phyloP scores from a whole-genome alignment of 2,888 invertebrate species.

The Pseudococcus jackbeardsleyi region DNA sequence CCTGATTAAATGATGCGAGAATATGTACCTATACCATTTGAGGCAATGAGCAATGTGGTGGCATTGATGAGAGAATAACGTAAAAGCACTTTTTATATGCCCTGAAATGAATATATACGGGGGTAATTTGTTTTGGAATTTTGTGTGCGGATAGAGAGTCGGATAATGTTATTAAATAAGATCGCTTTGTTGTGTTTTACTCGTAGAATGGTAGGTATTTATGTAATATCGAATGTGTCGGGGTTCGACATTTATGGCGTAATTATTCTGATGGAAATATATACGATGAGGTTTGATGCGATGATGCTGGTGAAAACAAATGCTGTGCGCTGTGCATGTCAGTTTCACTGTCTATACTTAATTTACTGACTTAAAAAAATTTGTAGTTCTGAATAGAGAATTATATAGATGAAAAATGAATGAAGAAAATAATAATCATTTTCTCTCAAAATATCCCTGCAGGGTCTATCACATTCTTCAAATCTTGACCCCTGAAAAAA shows the following conservation, averaged over 20 bases:
- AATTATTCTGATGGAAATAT: neutral
- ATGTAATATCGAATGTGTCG: neutral
- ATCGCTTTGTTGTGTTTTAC: neutral
- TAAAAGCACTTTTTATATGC: neutral
- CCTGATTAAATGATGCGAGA: slow-evolving; percentile 32
- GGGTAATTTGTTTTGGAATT: neutral
- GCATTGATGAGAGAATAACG: slow-evolving; percentile 22
- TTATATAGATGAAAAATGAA: no score
- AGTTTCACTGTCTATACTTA: no score
- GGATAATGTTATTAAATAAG: neutral
- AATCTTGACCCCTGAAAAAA: no score
- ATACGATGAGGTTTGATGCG: no score
- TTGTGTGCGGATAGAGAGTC: neutral
- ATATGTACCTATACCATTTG: slow-evolving; percentile 11
- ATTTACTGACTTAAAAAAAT: no score
- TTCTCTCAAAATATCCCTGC: no score
- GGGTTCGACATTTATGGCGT: neutral
- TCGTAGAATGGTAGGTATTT: neutral
- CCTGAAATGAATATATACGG: neutral
- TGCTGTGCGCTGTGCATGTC: no score
- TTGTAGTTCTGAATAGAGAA: no score
- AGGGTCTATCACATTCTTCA: no score
- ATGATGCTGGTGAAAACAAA: no score
- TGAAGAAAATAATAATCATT: no score
- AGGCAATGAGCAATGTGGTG: neutral